Conservation (phyloP, 2,888 invertebrate species). For the Melipona beecheii region DNA sequence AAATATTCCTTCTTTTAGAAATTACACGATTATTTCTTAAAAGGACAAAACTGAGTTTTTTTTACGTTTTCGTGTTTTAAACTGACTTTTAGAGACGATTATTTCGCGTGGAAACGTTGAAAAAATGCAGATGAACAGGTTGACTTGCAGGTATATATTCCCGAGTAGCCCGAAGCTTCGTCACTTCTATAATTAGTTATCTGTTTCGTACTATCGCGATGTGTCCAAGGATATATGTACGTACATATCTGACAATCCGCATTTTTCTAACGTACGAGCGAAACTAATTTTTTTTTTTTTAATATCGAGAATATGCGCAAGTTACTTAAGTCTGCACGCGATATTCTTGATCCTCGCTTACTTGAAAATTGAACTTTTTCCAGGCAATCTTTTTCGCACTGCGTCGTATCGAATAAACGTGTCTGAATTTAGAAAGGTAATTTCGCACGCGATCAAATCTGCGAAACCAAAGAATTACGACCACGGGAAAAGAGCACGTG, state of each 20-base stretch:
- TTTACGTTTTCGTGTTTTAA: not conserved
- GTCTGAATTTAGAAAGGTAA: conserved; percentile 12
- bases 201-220: conserved; percentile 57
- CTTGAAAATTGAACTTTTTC: not conserved
- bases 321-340: not conserved
- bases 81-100: not conserved
- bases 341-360: not conserved
- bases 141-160: conserved; percentile 7
- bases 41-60: not conserved
- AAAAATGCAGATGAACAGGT: conserved; percentile 14
- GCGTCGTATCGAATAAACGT: not conserved
- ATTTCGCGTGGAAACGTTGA: not conserved
- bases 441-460: not conserved
- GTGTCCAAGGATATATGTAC: conserved; percentile 40
- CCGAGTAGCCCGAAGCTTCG: conserved; percentile 11
- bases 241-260: conserved; percentile 17
- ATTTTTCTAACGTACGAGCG: conserved; percentile 24
- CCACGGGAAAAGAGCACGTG: not conserved
- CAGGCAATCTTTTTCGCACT: conserved; percentile 1
- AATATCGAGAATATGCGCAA: not conserved
- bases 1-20: not conserved
- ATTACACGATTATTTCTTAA: not conserved
- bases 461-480: not conserved
- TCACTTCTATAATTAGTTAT: conserved; percentile 68
- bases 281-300: not conserved